Percentiles rank a stretch among this genome's conserved stretches.
These are phyloP conservation scores for Epinephelus moara DNA, from an alignment of 2,113 vertebrate genomes.

Conservation along the genomic window DNA sequence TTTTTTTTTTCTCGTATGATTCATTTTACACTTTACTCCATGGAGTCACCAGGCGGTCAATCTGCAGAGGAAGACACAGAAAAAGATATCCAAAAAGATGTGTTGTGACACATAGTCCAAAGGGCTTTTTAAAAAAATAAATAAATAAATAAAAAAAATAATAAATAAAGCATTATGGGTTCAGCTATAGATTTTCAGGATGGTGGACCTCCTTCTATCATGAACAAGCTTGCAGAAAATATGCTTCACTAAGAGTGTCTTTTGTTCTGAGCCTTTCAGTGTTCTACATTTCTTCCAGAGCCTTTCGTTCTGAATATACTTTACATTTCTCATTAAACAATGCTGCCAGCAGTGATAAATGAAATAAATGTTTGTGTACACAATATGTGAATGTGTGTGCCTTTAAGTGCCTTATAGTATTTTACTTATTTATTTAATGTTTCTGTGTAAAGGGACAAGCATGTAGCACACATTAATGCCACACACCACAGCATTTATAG, in stretches of 20 bases:
- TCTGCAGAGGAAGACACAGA: slow-evolving; percentile 18
- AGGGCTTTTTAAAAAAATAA: slow-evolving; percentile 45
- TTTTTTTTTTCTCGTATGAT: slow-evolving; percentile 46
- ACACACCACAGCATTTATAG: no score
- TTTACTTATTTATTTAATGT: no score
- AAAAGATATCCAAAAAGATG: slow-evolving; percentile 43
- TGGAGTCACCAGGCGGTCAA: slow-evolving; percentile 34
- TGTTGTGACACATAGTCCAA: slow-evolving; percentile 58
- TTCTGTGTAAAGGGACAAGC: no score
- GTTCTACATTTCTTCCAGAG: not conserved
- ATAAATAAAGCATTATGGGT: slow-evolving; percentile 11
- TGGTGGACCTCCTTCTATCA: not conserved
- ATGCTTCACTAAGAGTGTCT: not conserved
- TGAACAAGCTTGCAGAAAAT: slow-evolving; percentile 13
- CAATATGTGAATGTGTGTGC: not conserved
- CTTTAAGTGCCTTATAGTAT: not conserved
- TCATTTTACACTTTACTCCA: slow-evolving; percentile 49
- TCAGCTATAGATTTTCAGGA: slow-evolving; percentile 31
- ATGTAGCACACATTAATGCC: no score
- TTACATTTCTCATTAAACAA: not conserved
- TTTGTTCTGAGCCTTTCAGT: not conserved
- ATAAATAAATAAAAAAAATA: no score
- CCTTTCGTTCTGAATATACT: not conserved
- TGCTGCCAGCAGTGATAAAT: not conserved
- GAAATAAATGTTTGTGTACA: not conserved